These are phyloP conservation scores for Tigriopus californicus DNA, from an alignment of 2,888 invertebrate genomes.

Conservation along the genomic window DNA sequence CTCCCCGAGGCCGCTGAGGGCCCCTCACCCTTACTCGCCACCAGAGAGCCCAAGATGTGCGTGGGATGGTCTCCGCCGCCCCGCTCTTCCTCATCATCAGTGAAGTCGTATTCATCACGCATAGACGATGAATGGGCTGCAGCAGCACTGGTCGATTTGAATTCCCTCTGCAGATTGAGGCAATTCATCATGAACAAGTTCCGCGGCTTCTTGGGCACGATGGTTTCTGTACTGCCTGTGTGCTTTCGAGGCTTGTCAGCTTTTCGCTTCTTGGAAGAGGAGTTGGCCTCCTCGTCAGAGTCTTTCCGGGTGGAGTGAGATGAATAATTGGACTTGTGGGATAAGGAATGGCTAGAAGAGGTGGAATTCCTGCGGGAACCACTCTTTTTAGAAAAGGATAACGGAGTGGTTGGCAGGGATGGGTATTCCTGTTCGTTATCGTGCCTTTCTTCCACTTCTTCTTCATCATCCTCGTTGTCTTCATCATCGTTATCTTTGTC, in stretches of 20 bases:
- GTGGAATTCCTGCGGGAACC: too few species aligned
- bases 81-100: too few species aligned
- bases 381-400: too few species aligned
- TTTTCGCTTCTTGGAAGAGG: constrained; percentile 45
- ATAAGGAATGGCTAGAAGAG: too few species aligned
- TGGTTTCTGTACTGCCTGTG: constrained; percentile 49
- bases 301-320: not conserved
- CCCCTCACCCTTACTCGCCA: too few species aligned
- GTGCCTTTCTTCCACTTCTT: not conserved
- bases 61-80: too few species aligned
- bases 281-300: not conserved
- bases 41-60: too few species aligned
- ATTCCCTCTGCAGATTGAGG: not conserved
- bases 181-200: constrained; percentile 19
- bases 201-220: constrained; percentile 55
- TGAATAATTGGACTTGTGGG: not conserved
- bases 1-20: too few species aligned
- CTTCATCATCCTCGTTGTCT: not conserved
- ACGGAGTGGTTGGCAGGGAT: too few species aligned
- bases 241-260: constrained; percentile 60
- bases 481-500: not conserved
- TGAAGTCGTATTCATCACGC: too few species aligned
- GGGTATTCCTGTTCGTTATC: not conserved
- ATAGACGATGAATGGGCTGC: not conserved
- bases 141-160: not conserved